Percentiles rank a stretch among this genome's conserved stretches.
These are phyloP conservation scores for Idaea aversata DNA, from an alignment of 2,888 invertebrate genomes.

Conservation along the genomic window DNA sequence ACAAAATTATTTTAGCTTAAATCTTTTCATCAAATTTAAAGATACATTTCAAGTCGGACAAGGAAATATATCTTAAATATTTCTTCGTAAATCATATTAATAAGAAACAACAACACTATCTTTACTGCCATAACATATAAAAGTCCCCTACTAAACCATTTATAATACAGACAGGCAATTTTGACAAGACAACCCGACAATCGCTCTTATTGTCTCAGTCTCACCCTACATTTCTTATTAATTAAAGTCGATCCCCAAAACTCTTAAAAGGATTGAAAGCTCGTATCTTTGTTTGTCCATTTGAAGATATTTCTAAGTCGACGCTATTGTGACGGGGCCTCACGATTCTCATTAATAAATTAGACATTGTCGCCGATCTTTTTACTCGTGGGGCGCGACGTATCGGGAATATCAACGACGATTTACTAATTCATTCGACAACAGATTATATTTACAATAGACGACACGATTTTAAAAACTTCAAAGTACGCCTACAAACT, in stretches of 20 bases:
- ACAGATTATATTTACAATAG: slow-evolving; percentile 34
- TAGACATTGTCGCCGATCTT: slow-evolving; percentile 60
- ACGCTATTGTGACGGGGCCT: slow-evolving; percentile 50
- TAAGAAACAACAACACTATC: background rate
- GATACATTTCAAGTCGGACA: background rate
- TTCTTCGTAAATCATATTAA: background rate
- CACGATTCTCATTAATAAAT: slow-evolving; percentile 74
- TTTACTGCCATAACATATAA: background rate
- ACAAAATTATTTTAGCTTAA: no score
- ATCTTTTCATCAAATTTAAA: background rate
- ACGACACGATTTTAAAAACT: slow-evolving; percentile 38
- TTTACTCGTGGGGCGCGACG: slow-evolving; percentile 57
- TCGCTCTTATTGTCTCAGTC: slow-evolving; percentile 22
- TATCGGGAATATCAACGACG: slow-evolving; percentile 68
- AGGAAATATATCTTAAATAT: background rate
- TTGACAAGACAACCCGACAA: slow-evolving; percentile 21
- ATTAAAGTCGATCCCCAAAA: slow-evolving; percentile 36
- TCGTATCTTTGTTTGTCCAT: slow-evolving; percentile 45
- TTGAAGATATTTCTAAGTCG: slow-evolving; percentile 47
- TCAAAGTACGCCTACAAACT: background rate
- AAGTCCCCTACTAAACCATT: slow-evolving; percentile 18
- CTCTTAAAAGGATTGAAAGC: slow-evolving; percentile 41
- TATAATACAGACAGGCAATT: slow-evolving; percentile 38
- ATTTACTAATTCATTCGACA: slow-evolving; percentile 75
- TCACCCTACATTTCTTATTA: slow-evolving; percentile 35